Base-by-base conservation (phyloP, 1,140 invertebrate genomes). In the Cydia pomonella region DNA sequence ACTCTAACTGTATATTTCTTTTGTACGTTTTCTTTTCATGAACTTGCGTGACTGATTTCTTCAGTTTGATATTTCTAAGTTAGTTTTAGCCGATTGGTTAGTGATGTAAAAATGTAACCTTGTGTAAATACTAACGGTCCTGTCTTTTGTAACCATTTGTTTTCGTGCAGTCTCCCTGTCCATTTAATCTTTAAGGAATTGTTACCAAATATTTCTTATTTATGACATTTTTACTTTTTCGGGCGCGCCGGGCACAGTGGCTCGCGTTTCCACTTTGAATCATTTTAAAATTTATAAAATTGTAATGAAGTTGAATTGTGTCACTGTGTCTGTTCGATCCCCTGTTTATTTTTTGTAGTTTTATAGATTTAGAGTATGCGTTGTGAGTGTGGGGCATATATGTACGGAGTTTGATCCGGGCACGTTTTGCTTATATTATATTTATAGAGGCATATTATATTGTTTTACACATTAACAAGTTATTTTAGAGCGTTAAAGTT, bases 161-260 rank as follows among this genome's bases (percentile, higher is more conserved):
- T 81, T 83, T 82, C 81, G 80, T 84, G 81, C 81, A 82, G 81
- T 82, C 77, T 80, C 78, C 41, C 79, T 85, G 74, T 86, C 79
- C 80, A 78, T 82, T 88, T 90, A 86, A 87, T 86, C 86, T 88
- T 85, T 92, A 92, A 92, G 91, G 84, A 90, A 86, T 93, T 91
- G 91, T 93, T 93, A 93, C 91, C 91, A 93, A 93, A 92, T 93
- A 93, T 92, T 87, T 89, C 90, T 50, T 85, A 89, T 92, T 89
- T 92, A 90, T 91, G 85, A 76, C 77, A 78, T 76, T 74, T 73
- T 72, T 76, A 74, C 72, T 76, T 75, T 50, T 73, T 74, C 38
- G 64, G 76, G 73, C 75, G 74, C 18, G 9, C 13, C 4, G 69
- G 71, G 25, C 71, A 71, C 27, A 69, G 69, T 23, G 74, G 66